These are phyloP conservation scores for Myotis daubentonii DNA, from an alignment of 2,797 vertebrate species.

Conservation along the genomic window DNA sequence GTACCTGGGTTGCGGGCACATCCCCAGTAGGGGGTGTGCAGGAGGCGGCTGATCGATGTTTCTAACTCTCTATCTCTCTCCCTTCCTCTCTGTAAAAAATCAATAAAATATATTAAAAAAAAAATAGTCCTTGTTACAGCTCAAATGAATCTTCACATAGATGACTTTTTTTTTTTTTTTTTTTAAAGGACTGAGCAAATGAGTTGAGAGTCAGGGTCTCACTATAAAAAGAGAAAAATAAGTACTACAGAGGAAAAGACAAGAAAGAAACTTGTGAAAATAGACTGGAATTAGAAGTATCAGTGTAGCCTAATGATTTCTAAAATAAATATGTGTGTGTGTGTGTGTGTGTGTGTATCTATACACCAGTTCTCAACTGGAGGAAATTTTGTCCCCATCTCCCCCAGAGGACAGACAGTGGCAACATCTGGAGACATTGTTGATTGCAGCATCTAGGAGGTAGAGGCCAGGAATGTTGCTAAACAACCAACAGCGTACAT, in stretches of 20 bases:
- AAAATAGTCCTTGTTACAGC: too few relatives aligned
- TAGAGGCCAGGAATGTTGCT: not conserved
- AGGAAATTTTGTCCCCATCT: not conserved
- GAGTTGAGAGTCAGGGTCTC: not conserved
- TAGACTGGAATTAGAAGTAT: not conserved
- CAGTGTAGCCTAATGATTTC: not conserved
- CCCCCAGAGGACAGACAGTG: not conserved
- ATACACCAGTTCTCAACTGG: not conserved
- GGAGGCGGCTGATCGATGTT: too few relatives aligned
- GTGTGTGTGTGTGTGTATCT: not conserved
- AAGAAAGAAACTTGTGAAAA: not conserved
- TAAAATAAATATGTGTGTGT: not conserved
- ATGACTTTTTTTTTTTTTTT: too few relatives aligned
- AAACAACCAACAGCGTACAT: not conserved
- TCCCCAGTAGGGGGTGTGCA: too few relatives aligned
- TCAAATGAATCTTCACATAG: too few relatives aligned
- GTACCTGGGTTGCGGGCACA: too few relatives aligned
- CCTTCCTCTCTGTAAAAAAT: too few relatives aligned
- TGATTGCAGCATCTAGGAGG: not conserved
- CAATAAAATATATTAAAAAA: too few relatives aligned
- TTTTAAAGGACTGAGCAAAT: slow-evolving; percentile 24
- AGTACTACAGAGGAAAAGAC: not conserved
- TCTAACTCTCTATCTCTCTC: too few relatives aligned
- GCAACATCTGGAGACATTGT: not conserved
- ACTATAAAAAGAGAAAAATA: not conserved